Conservation (phyloP, 2,888 invertebrate genomes). For the Eupithecia dodoneata region DNA sequence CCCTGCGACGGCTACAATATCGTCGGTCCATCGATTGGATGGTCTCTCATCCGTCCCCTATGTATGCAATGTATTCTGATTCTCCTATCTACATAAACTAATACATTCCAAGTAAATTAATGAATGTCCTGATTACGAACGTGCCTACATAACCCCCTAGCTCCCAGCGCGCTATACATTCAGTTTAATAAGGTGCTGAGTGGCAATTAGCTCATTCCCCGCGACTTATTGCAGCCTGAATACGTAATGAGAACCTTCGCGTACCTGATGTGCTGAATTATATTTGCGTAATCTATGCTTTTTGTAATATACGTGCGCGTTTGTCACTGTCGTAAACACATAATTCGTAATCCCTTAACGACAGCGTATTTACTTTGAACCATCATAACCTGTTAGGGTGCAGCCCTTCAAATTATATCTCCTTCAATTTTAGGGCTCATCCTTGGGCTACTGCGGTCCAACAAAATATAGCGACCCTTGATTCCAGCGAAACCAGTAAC, state of each 20-base stretch:
- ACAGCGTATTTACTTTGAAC: not conserved
- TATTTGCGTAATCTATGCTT: not conserved
- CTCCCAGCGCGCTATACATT: not conserved
- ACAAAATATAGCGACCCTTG: not conserved
- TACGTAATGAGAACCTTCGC: constrained; percentile 15
- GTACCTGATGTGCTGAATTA: not conserved
- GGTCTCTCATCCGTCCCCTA: too few relatives aligned
- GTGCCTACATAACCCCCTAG: not conserved
- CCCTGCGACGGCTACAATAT: too few relatives aligned
- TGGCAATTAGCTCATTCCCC: constrained; percentile 29
- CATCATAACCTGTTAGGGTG: not conserved
- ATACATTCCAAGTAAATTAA: not conserved
- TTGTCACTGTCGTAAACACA: not conserved
- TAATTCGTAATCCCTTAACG: too few relatives aligned
- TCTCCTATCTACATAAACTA: not conserved
- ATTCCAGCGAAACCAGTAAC: not conserved
- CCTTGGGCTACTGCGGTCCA: not conserved
- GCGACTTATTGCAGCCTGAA: constrained; percentile 28
- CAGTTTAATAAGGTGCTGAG: constrained; percentile 31
- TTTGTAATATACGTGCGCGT: not conserved
- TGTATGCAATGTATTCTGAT: too few relatives aligned
- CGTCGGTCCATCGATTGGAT: too few relatives aligned
- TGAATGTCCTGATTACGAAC: not conserved
- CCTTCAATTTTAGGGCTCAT: too few relatives aligned
- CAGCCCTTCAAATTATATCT: too few relatives aligned